Conservation (phyloP, 2,113 vertebrate species). For the Xyrauchen texanus region DNA sequence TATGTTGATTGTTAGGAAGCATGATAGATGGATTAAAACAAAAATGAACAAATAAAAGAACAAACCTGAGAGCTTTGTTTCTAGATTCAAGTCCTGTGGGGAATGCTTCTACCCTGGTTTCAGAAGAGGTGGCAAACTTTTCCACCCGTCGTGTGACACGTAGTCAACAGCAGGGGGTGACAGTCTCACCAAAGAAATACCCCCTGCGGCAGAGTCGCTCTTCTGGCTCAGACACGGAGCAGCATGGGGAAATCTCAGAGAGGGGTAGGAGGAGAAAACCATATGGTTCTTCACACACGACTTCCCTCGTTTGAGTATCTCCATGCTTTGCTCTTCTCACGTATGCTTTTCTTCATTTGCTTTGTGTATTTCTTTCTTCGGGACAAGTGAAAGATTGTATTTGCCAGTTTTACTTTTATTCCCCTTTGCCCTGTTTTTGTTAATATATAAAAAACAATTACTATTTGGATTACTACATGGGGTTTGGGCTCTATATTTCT, state of each 20-base stretch:
- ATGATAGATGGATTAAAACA: neutral
- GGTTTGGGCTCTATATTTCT: too few relatives aligned
- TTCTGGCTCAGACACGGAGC: conserved; percentile 90
- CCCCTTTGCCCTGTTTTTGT: too few relatives aligned
- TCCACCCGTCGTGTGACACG: conserved; percentile 89
- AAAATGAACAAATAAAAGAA: neutral
- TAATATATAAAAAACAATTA: too few relatives aligned
- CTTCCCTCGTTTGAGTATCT: conserved; percentile 27
- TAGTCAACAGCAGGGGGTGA: conserved; percentile 88
- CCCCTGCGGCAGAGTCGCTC: conserved; percentile 89
- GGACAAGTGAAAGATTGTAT: too few relatives aligned
- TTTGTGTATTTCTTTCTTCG: too few relatives aligned
- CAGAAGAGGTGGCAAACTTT: conserved; percentile 83
- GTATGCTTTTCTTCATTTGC: too few relatives aligned
- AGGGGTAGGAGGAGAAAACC: conserved; percentile 78
- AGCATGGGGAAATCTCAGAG: conserved; percentile 83
- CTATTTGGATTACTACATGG: too few relatives aligned
- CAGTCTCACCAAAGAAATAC: conserved; percentile 90
- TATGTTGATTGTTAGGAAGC: too few relatives aligned
- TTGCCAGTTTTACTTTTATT: too few relatives aligned
- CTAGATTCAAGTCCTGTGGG: conserved; percentile 78
- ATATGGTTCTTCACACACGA: neutral
- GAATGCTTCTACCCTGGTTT: conserved; percentile 73
- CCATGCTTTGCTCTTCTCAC: neutral
- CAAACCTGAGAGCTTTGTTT: conserved; percentile 30